phyloP scores from a whole-genome alignment of 2,797 vertebrate species.

The Enteromius argenteus region DNA sequence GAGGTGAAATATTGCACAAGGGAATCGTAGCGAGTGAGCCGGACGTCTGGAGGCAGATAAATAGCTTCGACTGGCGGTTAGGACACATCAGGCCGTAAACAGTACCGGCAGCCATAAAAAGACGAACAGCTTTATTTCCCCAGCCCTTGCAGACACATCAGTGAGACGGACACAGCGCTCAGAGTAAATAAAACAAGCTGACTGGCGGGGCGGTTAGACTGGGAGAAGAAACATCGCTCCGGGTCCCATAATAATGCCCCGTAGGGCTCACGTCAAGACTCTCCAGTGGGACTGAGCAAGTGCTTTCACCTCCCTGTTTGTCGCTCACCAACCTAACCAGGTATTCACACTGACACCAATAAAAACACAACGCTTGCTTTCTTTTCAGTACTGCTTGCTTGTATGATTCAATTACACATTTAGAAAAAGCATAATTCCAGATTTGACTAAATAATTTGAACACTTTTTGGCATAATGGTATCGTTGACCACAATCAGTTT shows the following conservation, averaged over 20 bases:
- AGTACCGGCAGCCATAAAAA: conserved; percentile 75
- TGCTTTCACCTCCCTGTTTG: conserved; percentile 73
- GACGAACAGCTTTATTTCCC: conserved; percentile 83
- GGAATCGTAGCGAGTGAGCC: conserved; percentile 38
- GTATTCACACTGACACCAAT: conserved; percentile 52
- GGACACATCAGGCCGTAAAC: conserved; percentile 76
- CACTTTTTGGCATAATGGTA: background rate
- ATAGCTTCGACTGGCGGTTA: conserved; percentile 69
- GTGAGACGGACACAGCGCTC: conserved; percentile 66
- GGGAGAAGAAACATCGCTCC: conserved; percentile 78
- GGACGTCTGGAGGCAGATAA: conserved; percentile 77
- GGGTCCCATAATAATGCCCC: conserved; percentile 79
- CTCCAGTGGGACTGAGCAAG: conserved; percentile 75
- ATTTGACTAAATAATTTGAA: background rate
- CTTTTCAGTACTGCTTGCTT: background rate
- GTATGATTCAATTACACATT: background rate
- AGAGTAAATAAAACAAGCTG: conserved; percentile 80
- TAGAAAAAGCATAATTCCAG: background rate
- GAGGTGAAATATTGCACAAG: conserved; percentile 58
- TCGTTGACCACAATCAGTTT: background rate
- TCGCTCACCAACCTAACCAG: conserved; percentile 63
- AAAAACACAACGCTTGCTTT: background rate
- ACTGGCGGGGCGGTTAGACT: conserved; percentile 64
- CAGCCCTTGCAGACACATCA: conserved; percentile 72
- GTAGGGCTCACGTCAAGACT: conserved; percentile 74